Evolutionary conservation across 2,888 invertebrate species (phyloP), one percentile per base, ranked within the genome.

Genomic region (Callyntrura guangdongensis): DNA sequence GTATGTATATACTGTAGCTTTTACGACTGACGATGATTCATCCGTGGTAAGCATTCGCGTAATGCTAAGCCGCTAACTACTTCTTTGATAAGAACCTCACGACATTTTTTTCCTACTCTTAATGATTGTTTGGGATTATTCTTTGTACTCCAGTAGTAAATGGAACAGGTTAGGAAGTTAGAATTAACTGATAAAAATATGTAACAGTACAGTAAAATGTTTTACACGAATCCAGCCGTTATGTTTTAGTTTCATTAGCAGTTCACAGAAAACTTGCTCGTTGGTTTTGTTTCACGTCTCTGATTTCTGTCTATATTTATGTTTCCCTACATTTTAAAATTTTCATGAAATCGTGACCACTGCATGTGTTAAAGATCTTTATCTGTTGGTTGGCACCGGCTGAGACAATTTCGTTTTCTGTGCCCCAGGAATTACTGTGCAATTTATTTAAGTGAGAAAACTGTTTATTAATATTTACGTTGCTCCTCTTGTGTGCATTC

Each of bases 321-420:
- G 14, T 12, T 69, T 72, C 45, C 12, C 12, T 14, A 20, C 6
- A 67, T 67, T 85, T 49, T 53, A 49, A 56, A 4, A 4, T 82
- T 67, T 77, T 53, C 49, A 77, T 53, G 17, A 74, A 36, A 84
- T 84, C 89, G 89, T 89, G 89, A 77, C 84, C 61, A 53, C 22
- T 77, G 47, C 27, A 61, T 45, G 49, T 17, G 53, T 36, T 25
- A 8, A 9, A 25, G 83, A 89, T 84, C 25, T 49, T 61, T 84
- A 89, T 89, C 89, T 72, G 53, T 12, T 49, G 74, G 74, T 49
- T 77, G 77, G 77, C 77, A 74, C 72, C 89, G 82, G 59, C 84
- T 89, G 89, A 74, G 53, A 53, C 77, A 53, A 77, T 77, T 77
- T 77, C 53, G 53, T 53, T 77, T 53, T 49, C 49, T 77, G 53